Base-by-base conservation (phyloP, 2,797 vertebrate genomes). In the Phaenicophaeus curvirostris region DNA sequence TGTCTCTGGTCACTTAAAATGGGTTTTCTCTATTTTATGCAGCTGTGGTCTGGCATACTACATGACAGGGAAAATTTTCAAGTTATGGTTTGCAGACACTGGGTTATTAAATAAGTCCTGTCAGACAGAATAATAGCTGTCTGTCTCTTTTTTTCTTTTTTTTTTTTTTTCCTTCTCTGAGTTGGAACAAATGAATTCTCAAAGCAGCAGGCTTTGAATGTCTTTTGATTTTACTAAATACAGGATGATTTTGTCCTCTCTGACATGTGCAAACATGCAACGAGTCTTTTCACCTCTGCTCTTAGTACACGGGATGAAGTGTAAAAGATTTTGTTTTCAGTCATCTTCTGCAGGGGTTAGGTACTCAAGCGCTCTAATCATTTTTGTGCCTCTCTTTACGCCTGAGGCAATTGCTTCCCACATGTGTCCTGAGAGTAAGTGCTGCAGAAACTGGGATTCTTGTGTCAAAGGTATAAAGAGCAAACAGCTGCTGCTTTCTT, bases 21-120 rank as follows among this genome's bases (percentile, higher is more conserved):
- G 44, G 93, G 73, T 91, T 94, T 95, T 96, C 85, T 93, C 90
- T 96, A 59, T 91, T 96, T 94, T 55, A 66, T 92, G 93, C 83
- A 87, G 89, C 89, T 97, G 95, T 71, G 93, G 95, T 96, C 93
- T 97, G 95, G 96, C 94, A 87, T 59, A 16, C 44, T 35, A 71
- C 75, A 58, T 15, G 65, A 94, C 59, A 73, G n/a, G 39, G 57
- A 92, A 90, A 83, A 85, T 66, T 94, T 96, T 96, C 50, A 76
- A 85, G 55, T 68, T 96, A 91, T 5, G 55, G 48, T 85, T 95
- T 71, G n/a, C 69, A 93, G 72, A 87, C 79, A 23, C 25, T n/a
- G 67, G 51, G 66, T 71, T 93, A 81, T 71, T 77, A 3, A 62
- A 65, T 74, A 86, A 94, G 39, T 54, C 42, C 57, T 73, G 67